Base-by-base conservation (phyloP, 2,113 vertebrate species). In the Puntigrus tetrazona region DNA sequence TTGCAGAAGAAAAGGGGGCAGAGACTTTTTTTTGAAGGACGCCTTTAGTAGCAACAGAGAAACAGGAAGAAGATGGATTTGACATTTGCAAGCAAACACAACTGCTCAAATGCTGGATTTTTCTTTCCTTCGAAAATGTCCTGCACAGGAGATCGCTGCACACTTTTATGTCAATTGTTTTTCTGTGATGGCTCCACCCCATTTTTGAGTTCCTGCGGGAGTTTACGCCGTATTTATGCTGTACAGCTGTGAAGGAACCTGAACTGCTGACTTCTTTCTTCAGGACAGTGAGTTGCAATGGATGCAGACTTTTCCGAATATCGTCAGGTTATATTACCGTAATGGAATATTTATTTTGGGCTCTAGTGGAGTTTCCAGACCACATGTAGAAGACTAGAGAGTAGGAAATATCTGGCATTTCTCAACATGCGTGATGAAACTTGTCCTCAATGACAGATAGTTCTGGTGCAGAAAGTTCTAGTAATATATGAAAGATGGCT, bases 401-500 rank as follows among this genome's bases (percentile, higher is more conserved):
- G 5, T 29, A 65, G 18, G 38, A 47, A 50, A 34, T 67, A 36
- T 69, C 5, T 61, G 10, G 8, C 2, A 14, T 63, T 52, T 70
- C 29, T 13, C 63, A 78, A 14, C 5, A 27, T 52, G 22, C 31
- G 0, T 36, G 45, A 70, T 80, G 18, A 65, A 67, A 45, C 59
- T 72, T 72, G 8, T 10, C 27, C n/a, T 63, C 57, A 47, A 22
- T 18, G 25, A 65, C 20, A 16, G 4, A 78, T n/a, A 16, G 38
- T 78, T 52, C 34, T 43, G 57, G 67, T 18, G 6, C 50, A 65
- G 10, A 72, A 50, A 86, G 38, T 38, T 59, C 10, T 47, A 81
- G 36, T 47, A 67, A 16, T 61, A 31, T 18, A n/a, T 25, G 27
- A 55, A 61, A n/a, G 38, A 85, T 85, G 78, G 92, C 85, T 16